Evolutionary conservation across 2,888 invertebrate genomes (phyloP), one percentile per base, ranked within the genome.

Genomic region (Actias luna): DNA sequence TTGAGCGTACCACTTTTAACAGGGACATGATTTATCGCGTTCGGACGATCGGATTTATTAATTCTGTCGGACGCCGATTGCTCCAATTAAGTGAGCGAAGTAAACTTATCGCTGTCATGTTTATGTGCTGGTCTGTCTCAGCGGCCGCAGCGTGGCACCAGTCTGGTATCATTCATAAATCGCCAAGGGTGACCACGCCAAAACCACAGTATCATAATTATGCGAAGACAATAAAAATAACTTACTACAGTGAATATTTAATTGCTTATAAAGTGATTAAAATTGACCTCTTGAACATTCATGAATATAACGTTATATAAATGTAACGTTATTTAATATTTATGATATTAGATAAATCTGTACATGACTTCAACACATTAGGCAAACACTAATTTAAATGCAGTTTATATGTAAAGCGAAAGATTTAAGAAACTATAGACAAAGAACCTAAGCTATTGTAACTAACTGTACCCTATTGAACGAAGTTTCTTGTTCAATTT

Each of bases 21-120:
- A 50, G 70, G 73, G 71, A 58, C 70, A 68, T 74, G 76, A 87
- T 88, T 86, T 89, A 89, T 87, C 80, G 80, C 77, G 63, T 74
- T 72, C 80, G 72, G 75, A 78, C 80, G 79, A 81, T 85, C 78
- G 79, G 84, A 89, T 89, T 89, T 89, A 89, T 89, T 86, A 87
- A 88, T 85, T 84, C 87, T 84, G 87, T 87, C 85, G 76, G 77
- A 74, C 77, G 80, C 76, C 85, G 85, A 88, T 88, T 87, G 87
- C 84, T 88, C 87, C 85, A 89, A 89, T 89, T 90, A 89, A 90
- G 84, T 78, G 82, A 77, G 77, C 74, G 78, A 80, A 83, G 85
- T 89, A 90, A 88, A 88, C 85, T 87, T 80, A 83, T 82, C 82
- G 79, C 72, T 69, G 76, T 70, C 74, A 78, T 83, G 84, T 88